Base-by-base conservation (phyloP, 2,888 invertebrate genomes). In the Apantesis nais region DNA sequence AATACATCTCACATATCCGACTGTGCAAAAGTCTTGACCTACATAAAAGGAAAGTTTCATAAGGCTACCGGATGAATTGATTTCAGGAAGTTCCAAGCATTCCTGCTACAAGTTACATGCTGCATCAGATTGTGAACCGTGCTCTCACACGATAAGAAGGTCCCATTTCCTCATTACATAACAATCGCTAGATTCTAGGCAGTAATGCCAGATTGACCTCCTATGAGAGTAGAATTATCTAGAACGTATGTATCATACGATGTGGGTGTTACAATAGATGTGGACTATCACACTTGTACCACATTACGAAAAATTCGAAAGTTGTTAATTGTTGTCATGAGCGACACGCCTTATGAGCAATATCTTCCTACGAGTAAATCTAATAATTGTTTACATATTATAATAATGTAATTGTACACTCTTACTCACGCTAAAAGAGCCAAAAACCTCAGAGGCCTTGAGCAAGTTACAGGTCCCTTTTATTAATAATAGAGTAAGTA, bases 1-100 rank as follows among this genome's bases (percentile, higher is more conserved):
- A 25, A 48, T 22, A 11, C 34, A 29, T 68, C 63, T 64, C 58
- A 41, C n/a, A 68, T 41, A 68, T 44, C 22, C 44, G 44, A 31
- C 41, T 25, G 66, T 73, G 67, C 60, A 74, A 68, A 73, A 71
- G 25, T 71, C 34, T 66, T 48, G 77, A 68, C 64, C 74, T 68
- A 74, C 69, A 73, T 74, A 73, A 77, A 81, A 74, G 70, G 77
- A 80, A 81, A 80, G 79, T 75, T 74, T 62, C n/a, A 25, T 71
- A 72, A 77, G 74, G 69, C 72, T 48, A 64, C 48, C 39, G 63
- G 72, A 62, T 66, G 71, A 70, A 65, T 73, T 71, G 67, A 74
- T 76, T 77, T 77, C 82, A 82, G 81, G 83, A 82, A 78, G 72
- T 80, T 70, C 78, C 78, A 65, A 62, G 67, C 83, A 74, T 82